A percentile compares a stretch with the other conserved stretches of the same genome.
Conservation (phyloP, 2,113 vertebrate genomes). For the Kryptolebias marmoratus region DNA sequence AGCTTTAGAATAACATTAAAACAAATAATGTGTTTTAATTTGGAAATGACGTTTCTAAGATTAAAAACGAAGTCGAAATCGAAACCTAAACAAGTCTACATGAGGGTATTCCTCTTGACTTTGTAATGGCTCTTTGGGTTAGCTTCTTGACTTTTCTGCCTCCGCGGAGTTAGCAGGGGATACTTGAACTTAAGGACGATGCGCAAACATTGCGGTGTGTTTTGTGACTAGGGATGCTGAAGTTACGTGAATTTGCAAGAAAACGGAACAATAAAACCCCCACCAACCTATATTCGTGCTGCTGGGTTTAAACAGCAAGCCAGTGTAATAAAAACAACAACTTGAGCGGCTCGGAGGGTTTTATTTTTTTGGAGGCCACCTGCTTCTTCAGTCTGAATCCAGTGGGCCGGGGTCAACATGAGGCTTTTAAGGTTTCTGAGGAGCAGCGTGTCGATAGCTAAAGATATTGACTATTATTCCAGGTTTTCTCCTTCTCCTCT, state of each 20-base stretch:
- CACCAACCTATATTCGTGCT: background rate
- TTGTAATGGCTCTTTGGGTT: constrained; percentile 27
- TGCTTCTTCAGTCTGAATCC: background rate
- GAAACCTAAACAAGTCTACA: too few relatives aligned
- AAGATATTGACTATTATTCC: constrained; percentile 83
- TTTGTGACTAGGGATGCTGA: background rate
- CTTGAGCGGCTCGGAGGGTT: background rate
- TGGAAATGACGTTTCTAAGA: background rate
- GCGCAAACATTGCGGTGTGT: fast-evolving
- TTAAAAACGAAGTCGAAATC: background rate
- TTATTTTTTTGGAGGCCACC: background rate
- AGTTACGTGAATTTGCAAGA: background rate
- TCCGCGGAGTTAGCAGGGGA: background rate
- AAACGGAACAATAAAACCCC: background rate
- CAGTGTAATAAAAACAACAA: background rate
- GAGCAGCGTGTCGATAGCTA: constrained; percentile 73
- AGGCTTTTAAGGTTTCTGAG: constrained; percentile 78
- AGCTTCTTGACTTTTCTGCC: constrained; percentile 3
- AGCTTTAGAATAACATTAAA: background rate
- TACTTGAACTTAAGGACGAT: background rate
- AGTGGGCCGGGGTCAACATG: constrained; percentile 65
- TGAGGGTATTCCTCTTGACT: constrained; percentile 31
- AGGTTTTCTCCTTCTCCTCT: constrained; percentile 84
- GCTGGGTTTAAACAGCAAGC: constrained; percentile 10
- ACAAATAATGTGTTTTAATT: background rate